Percentiles rank a stretch among this genome's conserved stretches.
These are phyloP conservation scores for Drosophila seclusa DNA, from an alignment of 2,888 invertebrate species.

Conservation along the genomic window DNA sequence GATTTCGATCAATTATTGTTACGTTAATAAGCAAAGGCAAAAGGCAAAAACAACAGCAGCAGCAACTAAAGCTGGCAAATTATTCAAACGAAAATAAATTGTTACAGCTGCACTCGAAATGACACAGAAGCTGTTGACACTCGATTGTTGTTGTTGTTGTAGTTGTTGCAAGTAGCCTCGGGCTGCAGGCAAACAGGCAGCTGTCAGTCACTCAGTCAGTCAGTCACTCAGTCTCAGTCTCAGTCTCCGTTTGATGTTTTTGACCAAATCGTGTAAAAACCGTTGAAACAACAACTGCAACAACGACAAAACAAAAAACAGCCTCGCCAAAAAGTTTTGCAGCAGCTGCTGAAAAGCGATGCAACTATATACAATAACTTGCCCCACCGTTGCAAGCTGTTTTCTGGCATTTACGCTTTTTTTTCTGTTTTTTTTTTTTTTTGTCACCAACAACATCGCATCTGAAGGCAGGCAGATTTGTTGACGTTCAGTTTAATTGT, in stretches of 20 bases:
- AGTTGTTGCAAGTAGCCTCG: conserved; percentile 44
- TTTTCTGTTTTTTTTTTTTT: conserved; percentile 23
- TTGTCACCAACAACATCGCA: conserved; percentile 42
- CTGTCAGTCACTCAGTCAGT: conserved; percentile 69
- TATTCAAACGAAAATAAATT: conserved; percentile 67
- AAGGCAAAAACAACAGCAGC: neutral
- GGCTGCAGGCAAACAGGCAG: conserved; percentile 48
- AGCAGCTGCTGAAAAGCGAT: conserved; percentile 55
- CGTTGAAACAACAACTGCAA: conserved; percentile 59
- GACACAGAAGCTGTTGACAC: conserved; percentile 64
- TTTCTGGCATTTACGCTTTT: conserved; percentile 39
- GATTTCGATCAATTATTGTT: conserved; percentile 72
- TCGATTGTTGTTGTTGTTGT: conserved; percentile 47
- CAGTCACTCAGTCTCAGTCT: conserved; percentile 48
- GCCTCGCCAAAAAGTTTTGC: conserved; percentile 43
- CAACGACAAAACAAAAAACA: conserved; percentile 18
- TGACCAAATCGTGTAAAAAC: conserved; percentile 79
- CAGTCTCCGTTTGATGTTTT: conserved; percentile 71
- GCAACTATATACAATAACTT: conserved; percentile 42
- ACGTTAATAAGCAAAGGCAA: conserved; percentile 63
- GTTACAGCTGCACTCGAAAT: conserved; percentile 76
- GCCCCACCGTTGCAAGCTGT: conserved; percentile 39
- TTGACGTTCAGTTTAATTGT: conserved; percentile 43
- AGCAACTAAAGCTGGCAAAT: conserved; percentile 61
- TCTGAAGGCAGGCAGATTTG: conserved; percentile 50